These are phyloP conservation scores for Mesitornis unicolor DNA, from an alignment of 2,113 vertebrate genomes.

Conservation along the genomic window DNA sequence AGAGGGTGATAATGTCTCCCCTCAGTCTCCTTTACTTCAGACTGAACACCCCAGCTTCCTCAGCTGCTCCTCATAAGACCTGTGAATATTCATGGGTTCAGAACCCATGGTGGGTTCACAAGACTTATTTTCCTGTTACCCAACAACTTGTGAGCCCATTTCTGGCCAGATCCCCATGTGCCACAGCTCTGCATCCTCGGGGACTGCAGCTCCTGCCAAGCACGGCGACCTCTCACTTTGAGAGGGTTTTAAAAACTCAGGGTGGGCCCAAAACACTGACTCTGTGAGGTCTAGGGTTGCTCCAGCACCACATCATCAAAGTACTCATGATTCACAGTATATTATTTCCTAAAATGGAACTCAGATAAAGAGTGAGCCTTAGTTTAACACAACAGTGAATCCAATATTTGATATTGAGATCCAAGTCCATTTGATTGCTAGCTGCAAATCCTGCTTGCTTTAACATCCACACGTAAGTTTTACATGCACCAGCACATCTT, in stretches of 20 bases:
- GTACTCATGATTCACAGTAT: not conserved
- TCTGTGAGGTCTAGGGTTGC: not conserved
- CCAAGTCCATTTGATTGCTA: not conserved
- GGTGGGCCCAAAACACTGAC: not conserved
- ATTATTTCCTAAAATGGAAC: not conserved
- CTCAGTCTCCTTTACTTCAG: too few relatives aligned
- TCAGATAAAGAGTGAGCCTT: not conserved
- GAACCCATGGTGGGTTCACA: not conserved
- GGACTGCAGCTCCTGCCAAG: not conserved
- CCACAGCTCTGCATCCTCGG: not conserved
- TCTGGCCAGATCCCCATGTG: not conserved
- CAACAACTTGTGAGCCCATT: not conserved
- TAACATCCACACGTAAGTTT: not conserved
- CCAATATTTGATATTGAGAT: not conserved
- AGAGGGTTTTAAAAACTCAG: not conserved
- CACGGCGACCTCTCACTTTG: not conserved
- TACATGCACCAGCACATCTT: not conserved
- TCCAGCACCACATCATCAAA: fast-evolving
- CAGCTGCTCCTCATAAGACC: too few relatives aligned
- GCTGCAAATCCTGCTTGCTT: not conserved
- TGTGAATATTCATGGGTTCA: too few relatives aligned
- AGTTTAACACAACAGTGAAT: not conserved
- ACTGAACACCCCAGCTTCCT: too few relatives aligned
- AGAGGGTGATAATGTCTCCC: too few relatives aligned
- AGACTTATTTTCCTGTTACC: not conserved